Evolutionary conservation across 2,888 invertebrate species (phyloP).

Genomic region (Oeneis ivallda): DNA sequence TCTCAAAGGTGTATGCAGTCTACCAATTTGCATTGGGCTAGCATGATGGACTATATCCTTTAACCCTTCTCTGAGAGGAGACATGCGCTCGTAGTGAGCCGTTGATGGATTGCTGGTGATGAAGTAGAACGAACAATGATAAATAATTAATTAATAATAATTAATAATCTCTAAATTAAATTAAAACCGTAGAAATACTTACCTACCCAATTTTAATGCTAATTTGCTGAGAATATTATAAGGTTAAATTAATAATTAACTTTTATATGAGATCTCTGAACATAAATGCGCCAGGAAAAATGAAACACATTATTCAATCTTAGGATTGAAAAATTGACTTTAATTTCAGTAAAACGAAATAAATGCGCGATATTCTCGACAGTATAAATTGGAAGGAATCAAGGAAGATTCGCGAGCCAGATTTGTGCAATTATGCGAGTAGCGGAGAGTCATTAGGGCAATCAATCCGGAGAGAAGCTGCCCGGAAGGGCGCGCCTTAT

Average conservation of each 20-base stretch:
- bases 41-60: too few relatives aligned
- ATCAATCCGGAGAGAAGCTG: constrained; percentile 59
- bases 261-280: background rate
- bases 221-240: background rate
- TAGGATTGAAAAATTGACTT: background rate
- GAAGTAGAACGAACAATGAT: too few relatives aligned
- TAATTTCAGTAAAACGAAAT: constrained; percentile 17
- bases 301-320: background rate
- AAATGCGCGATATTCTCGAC: constrained; percentile 38
- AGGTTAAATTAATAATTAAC: background rate
- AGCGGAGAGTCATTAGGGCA: constrained; percentile 75
- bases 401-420: constrained; percentile 61
- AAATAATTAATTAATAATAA: too few relatives aligned
- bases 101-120: too few relatives aligned
- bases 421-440: constrained; percentile 73
- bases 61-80: too few relatives aligned
- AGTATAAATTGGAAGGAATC: constrained; percentile 56
- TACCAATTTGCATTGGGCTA: too few relatives aligned
- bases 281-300: background rate
- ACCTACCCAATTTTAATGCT: background rate
- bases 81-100: too few relatives aligned
- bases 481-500: constrained; percentile 50
- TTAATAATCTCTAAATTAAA: too few relatives aligned
- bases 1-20: too few relatives aligned
- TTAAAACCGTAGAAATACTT: too few relatives aligned